Conservation (phyloP, 2,113 vertebrate species). For the Dascyllus trimaculatus region DNA sequence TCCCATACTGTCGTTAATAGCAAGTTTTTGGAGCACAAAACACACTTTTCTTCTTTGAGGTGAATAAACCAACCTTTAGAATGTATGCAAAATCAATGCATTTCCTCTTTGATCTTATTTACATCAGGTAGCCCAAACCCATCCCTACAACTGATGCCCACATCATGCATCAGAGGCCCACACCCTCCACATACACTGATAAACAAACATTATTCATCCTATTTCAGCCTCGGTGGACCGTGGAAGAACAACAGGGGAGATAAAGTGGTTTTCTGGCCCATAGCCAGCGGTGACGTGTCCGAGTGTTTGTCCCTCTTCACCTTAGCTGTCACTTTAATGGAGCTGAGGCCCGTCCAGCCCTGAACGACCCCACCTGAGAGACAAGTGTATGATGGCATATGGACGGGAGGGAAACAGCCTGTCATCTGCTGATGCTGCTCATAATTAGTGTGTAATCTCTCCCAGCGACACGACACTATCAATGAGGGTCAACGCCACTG, state of each 20-base stretch:
- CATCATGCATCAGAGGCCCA: constrained; percentile 25
- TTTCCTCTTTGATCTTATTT: constrained; percentile 3
- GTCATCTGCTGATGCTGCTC: constrained; percentile 47
- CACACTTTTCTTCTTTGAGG: too few relatives aligned
- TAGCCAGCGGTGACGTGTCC: constrained; percentile 61
- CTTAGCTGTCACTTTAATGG: constrained; percentile 68
- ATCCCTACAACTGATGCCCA: constrained; percentile 8
- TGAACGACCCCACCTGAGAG: constrained; percentile 58
- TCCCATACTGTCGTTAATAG: too few relatives aligned
- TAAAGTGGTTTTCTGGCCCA: constrained; percentile 74
- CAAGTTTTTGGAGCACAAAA: too few relatives aligned
- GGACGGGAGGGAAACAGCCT: constrained; percentile 43
- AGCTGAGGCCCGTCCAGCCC: constrained; percentile 26
- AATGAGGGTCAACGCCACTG: constrained; percentile 45
- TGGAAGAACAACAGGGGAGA: constrained; percentile 61
- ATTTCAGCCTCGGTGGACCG: constrained; percentile 51
- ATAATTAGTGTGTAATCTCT: constrained; percentile 63
- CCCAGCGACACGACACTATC: constrained; percentile 15
- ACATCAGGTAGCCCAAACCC: neutral
- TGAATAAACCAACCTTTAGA: neutral
- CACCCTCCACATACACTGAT: constrained; percentile 28
- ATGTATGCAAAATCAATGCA: neutral
- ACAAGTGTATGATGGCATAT: constrained; percentile 36
- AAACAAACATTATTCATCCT: constrained; percentile 59
- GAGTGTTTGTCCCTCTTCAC: constrained; percentile 65